phyloP scores from a whole-genome alignment of 2,888 invertebrate species.

The Lydus trimaculatus region DNA sequence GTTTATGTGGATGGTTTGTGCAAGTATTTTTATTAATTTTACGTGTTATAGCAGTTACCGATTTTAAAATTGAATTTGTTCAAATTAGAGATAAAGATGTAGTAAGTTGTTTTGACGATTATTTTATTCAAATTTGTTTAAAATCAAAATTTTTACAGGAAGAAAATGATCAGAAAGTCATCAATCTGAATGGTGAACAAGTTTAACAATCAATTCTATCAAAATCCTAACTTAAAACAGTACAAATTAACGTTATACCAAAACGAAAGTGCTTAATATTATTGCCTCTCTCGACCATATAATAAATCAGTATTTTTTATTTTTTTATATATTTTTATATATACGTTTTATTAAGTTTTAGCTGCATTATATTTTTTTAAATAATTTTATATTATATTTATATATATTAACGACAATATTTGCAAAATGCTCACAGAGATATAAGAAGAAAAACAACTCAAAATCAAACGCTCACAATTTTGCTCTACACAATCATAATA shows the following conservation, averaged over 20 bases:
- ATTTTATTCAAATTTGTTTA: not conserved
- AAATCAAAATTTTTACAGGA: constrained; percentile 3
- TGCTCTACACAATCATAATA: not conserved
- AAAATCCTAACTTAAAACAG: not conserved
- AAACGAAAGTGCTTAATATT: not conserved
- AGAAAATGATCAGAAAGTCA: not conserved
- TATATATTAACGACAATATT: not conserved
- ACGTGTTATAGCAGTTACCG: constrained; percentile 3
- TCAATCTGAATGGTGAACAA: not conserved
- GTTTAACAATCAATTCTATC: not conserved
- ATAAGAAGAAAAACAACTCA: not conserved
- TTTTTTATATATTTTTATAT: constrained; percentile 9
- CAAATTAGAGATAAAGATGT: constrained; percentile 13
- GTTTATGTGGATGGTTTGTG: not conserved
- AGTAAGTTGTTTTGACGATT: not conserved
- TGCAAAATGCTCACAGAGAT: not conserved
- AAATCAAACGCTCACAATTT: not conserved
- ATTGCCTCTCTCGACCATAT: not conserved
- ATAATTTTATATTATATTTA: constrained; percentile 8
- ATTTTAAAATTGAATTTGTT: constrained; percentile 9
- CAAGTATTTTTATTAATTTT: constrained; percentile 1
- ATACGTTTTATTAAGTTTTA: not conserved
- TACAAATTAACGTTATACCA: not conserved
- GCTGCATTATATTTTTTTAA: not conserved
- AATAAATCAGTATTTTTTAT: constrained; percentile 6